Evolutionary conservation across 2,888 invertebrate genomes (phyloP), one percentile per base, ranked within the genome.

Genomic region (Operophtera brumata): DNA sequence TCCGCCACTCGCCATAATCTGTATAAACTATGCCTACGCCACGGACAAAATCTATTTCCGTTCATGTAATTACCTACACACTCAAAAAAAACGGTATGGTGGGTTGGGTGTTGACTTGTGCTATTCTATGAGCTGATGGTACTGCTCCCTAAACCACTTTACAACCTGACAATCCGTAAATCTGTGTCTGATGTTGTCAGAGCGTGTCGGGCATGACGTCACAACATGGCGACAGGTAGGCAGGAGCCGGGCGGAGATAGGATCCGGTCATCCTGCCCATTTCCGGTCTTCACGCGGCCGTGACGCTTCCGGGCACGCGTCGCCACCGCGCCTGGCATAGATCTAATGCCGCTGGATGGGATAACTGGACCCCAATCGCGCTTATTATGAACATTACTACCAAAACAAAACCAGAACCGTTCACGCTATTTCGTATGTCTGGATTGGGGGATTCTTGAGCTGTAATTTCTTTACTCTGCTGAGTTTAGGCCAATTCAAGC

Each of bases 221-320:
- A 86, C 84, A 86, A 86, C 86, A 86, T 84, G 87, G 81, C 80
- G 71, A 78, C 83, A 84, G 87, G 87, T 84, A 85, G 85, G 80
- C 82, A 82, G 82, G 78, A 84, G 84, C 67, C 69, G 68, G 70
- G 68, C 84, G 86, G 86, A 89, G 90, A 90, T 90, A 89, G 89
- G 87, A 89, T 90, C 88, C 90, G 90, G 90, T 89, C 90, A 90
- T 89, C 89, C 89, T 90, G 89, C 79, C 89, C 90, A 90, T 90
- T 89, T 89, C 90, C 90, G 89, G 90, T 89, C 89, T 90, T 90
- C 90, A 90, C 88, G 87, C 88, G 87, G 86, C 86, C 88, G 86
- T 90, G 89, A 87, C 88, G 89, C 89, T 86, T 89, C 90, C 90
- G 89, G 87, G 75, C 86, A 82, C 84, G 86, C 87, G 87, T 86